These are phyloP conservation scores for Morone saxatilis DNA, from an alignment of 2,113 vertebrate species.

Conservation along the genomic window DNA sequence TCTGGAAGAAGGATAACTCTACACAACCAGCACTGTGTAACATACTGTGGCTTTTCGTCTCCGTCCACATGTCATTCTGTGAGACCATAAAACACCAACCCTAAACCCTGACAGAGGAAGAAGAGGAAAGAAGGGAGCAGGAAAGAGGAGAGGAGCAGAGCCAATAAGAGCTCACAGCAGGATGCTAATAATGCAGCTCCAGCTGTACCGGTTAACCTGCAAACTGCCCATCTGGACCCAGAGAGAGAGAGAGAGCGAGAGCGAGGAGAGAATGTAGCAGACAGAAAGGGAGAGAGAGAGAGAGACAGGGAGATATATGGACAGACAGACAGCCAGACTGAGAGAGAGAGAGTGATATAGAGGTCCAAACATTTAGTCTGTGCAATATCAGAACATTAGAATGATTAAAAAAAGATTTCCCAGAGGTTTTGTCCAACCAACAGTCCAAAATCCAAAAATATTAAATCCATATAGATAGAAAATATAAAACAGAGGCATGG, in stretches of 20 bases:
- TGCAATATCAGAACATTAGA: background rate
- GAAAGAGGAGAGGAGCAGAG: slow-evolving; percentile 83
- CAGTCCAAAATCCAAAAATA: background rate
- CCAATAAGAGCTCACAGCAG: slow-evolving; percentile 99
- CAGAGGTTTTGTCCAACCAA: background rate
- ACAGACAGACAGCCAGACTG: background rate
- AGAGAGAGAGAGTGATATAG: slow-evolving; percentile 39
- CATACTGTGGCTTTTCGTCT: background rate
- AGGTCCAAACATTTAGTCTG: background rate
- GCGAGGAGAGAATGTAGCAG: slow-evolving; percentile 62
- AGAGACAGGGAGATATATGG: slow-evolving; percentile 45
- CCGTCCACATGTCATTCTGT: background rate
- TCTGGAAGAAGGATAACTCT: background rate
- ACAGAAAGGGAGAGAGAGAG: slow-evolving; percentile 63
- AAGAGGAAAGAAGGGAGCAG: slow-evolving; percentile 49
- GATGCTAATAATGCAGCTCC: slow-evolving; percentile 99
- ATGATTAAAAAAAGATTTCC: too few species aligned
- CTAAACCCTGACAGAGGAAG: slow-evolving; percentile 64
- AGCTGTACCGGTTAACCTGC: slow-evolving; percentile 99
- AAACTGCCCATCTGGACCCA: slow-evolving; percentile 99
- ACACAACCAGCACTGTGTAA: background rate
- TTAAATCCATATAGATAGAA: background rate
- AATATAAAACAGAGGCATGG: background rate
- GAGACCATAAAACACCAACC: slow-evolving; percentile 13
- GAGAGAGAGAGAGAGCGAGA: slow-evolving; percentile 87